Evolutionary conservation across 2,113 vertebrate species (phyloP), one percentile per base, ranked within the genome.

Genomic region (Callorhinus ursinus): DNA sequence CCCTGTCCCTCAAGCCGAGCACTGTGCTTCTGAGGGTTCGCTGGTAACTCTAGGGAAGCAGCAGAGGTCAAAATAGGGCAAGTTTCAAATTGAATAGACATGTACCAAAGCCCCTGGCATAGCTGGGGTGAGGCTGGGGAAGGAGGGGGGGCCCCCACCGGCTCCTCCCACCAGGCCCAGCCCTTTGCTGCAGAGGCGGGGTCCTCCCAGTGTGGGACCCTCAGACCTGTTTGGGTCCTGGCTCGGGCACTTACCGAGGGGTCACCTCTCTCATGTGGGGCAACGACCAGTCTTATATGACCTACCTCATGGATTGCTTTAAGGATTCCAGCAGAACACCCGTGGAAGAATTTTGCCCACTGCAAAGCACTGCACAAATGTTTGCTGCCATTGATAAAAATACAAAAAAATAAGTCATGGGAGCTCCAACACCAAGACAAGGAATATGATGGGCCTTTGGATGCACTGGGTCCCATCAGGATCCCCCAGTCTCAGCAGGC

Each of bases 211-310:
- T 2, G 0, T 16, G 42, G 65, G 55, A 5, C 22, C 51, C 69
- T 16, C 55, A n/a, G n/a, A 4, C 39, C 63, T 13, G 4, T 3
- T 6, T 15, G 21, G 63, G 24, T 46, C 49, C 51, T 0, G 2
- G 22, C 33, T 33, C n/a, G 24, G 63, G 4, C 59, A 16, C 77
- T 92, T 59, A 19, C 74, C 4, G 7, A 71, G 67, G 24, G 21
- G 11, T 51, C 26, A 21, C 31, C 76, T 79, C 63, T 61, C 61
- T 53, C 53, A 6, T 72, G 4, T 24, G 42, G 57, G 39, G 53
- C n/a, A 19, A 33, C 1, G 5, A 71, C 24, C 49, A 61, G 28
- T 77, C 69, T 26, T 24, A 4, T n/a, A 42, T 69, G 81, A 15
- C 22, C 21, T 16, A 19, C 5, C 76, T 69, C 61, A 36, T 15